Conservation (phyloP, 2,797 vertebrate genomes). For the Mallotus villosus region DNA sequence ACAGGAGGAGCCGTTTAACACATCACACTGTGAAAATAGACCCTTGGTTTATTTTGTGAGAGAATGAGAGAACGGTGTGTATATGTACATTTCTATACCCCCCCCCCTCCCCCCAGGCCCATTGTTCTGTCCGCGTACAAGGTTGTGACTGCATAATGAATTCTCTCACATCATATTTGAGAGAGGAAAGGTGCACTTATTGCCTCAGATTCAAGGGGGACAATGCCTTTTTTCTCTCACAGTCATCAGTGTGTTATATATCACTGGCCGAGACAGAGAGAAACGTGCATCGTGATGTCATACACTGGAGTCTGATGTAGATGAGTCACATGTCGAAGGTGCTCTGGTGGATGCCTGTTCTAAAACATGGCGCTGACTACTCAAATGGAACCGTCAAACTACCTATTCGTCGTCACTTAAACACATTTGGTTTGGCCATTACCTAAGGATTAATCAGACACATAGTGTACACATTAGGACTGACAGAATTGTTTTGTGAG, state of each 20-base stretch:
- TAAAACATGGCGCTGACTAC: slow-evolving; percentile 38
- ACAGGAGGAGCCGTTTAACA: slow-evolving; percentile 50
- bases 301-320: slow-evolving; percentile 62
- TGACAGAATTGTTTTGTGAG: background rate
- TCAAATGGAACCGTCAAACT: slow-evolving; percentile 1
- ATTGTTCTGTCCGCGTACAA: background rate
- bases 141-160: slow-evolving; percentile 10
- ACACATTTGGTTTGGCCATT: background rate
- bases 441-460: background rate
- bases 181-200: background rate
- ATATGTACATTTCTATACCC: slow-evolving; percentile 25
- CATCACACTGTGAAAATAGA: slow-evolving; percentile 33
- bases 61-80: slow-evolving; percentile 15
- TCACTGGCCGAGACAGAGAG: slow-evolving; percentile 34
- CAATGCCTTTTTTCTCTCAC: background rate
- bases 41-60: slow-evolving; percentile 18
- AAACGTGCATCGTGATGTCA: slow-evolving; percentile 71
- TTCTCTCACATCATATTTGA: background rate
- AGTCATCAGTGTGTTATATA: slow-evolving; percentile 16
- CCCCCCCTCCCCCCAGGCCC: slow-evolving; percentile 14
- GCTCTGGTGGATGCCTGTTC: slow-evolving; percentile 28
- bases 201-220: slow-evolving; percentile 13
- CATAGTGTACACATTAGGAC: background rate
- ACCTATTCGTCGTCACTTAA: background rate
- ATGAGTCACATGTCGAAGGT: slow-evolving; percentile 73